These are phyloP conservation scores for Chymomyza amoena DNA, from an alignment of 2,888 invertebrate genomes.

Conservation along the genomic window DNA sequence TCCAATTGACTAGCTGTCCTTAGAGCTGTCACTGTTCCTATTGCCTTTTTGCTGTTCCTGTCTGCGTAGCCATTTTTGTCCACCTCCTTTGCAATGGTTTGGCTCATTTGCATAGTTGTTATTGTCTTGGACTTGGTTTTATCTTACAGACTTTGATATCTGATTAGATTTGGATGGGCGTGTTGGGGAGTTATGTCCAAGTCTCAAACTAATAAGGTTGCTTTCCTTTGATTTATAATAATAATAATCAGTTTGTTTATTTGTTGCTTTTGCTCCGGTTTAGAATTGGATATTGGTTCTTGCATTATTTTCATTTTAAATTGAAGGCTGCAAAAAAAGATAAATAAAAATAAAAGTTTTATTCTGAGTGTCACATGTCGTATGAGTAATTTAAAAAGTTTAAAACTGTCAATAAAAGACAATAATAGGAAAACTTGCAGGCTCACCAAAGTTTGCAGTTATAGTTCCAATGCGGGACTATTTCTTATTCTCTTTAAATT, in stretches of 20 bases:
- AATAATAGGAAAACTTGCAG: too few relatives aligned
- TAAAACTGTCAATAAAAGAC: too few relatives aligned
- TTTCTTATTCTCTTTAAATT: too few relatives aligned
- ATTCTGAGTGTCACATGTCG: not conserved
- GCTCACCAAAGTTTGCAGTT: too few relatives aligned
- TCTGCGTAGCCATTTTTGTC: not conserved
- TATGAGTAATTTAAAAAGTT: not conserved
- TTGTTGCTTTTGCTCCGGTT: conserved; percentile 24
- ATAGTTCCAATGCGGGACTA: too few relatives aligned
- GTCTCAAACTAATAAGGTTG: conserved; percentile 35
- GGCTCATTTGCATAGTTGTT: conserved; percentile 36
- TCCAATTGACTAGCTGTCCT: not conserved
- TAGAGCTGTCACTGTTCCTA: not conserved
- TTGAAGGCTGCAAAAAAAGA: not conserved
- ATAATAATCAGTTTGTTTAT: conserved; percentile 8
- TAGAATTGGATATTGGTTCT: not conserved
- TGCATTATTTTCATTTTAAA: not conserved
- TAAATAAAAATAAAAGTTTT: not conserved
- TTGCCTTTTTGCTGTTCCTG: not conserved
- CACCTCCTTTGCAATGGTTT: not conserved
- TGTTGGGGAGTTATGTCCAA: not conserved
- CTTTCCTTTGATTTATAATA: conserved; percentile 28
- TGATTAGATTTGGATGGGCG: not conserved
- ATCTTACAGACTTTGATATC: not conserved
- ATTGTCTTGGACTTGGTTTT: not conserved